These are phyloP conservation scores for Elanus axillaris DNA, from an alignment of 2,113 vertebrate genomes.

Conservation along the genomic window DNA sequence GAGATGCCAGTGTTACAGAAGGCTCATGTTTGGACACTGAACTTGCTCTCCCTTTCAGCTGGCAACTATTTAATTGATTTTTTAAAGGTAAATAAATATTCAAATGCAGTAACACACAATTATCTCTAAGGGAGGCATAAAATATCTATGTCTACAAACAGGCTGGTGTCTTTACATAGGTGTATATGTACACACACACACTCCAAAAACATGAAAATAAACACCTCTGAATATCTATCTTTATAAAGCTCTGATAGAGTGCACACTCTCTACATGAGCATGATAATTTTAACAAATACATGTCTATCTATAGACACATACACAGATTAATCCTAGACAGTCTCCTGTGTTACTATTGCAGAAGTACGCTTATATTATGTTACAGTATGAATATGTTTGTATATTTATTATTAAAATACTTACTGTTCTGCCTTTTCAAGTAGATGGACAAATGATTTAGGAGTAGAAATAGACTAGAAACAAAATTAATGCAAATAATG, in stretches of 20 bases:
- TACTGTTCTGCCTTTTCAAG: conserved; percentile 71
- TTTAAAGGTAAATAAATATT: not conserved
- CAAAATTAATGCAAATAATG: conserved; percentile 85
- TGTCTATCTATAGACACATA: not conserved
- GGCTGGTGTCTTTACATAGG: not conserved
- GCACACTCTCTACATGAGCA: not conserved
- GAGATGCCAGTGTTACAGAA: not conserved
- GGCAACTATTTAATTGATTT: conserved; percentile 6
- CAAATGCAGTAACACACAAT: conserved; percentile 20
- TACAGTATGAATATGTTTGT: conserved; percentile 58
- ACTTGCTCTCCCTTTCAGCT: conserved; percentile 6
- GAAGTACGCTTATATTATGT: conserved; percentile 48
- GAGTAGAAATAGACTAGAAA: conserved; percentile 74
- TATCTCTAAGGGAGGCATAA: not conserved
- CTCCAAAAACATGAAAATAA: not conserved
- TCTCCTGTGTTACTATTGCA: not conserved
- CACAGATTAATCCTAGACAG: conserved; percentile 27
- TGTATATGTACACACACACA: not conserved
- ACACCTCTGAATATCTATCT: not conserved
- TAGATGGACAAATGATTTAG: conserved; percentile 81
- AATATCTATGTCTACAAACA: not conserved
- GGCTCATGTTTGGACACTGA: not conserved
- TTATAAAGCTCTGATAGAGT: not conserved
- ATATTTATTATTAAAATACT: conserved; percentile 79
- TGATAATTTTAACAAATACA: not conserved